Base-by-base conservation (phyloP, 2,113 vertebrate genomes). In the Anarrhichthys ocellatus region DNA sequence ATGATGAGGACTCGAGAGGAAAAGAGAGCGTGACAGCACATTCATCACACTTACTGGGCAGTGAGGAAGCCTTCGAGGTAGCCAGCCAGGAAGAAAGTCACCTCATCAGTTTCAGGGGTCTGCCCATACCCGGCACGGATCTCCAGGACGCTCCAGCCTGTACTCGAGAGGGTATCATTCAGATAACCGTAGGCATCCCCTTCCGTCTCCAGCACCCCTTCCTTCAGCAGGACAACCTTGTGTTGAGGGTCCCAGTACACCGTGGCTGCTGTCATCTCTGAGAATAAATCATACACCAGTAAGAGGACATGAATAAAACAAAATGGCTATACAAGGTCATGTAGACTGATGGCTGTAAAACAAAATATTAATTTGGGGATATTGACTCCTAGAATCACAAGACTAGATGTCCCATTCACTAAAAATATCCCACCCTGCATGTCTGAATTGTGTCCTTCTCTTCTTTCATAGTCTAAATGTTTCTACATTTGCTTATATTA, bases 1-100 rank as follows among this genome's bases (percentile, higher is more conserved):
- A 59, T 48, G 27, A 59, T 24, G 6, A 5, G 8, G 38, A 34
- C 22, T 22, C 0, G 24, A 6, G 1, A 24, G 40, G 4, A 71
- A 24, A 15, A 62, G 15, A 0, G 8, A 48, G 34, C 36, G 1
- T 18, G 14, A 7, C 32, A n/a, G 48, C 8, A 71, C 61, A 61
- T 52, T 61, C 10, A 15, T 15, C 32, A 61, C 22, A 95, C 97
- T 96, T 94, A 98, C 97, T 88, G 92, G 29, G 96, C 97, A 0
- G 96, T 97, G 69, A 99, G 96, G 90, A 96, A 98, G 0, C 97
- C 97, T 88, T 98, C 97, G 29, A 99, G 92, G 89, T 95, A 97
- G 34, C 97, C 97, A 0, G 97, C 97, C 54, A 95, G 90, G 88
- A 95, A 98, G 95, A 97, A 97, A 79, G 94, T 94, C 83, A 96